A percentile compares a stretch with the other conserved stretches of the same genome.
Conservation (phyloP, 2,888 invertebrate genomes). For the Parnassius apollo region DNA sequence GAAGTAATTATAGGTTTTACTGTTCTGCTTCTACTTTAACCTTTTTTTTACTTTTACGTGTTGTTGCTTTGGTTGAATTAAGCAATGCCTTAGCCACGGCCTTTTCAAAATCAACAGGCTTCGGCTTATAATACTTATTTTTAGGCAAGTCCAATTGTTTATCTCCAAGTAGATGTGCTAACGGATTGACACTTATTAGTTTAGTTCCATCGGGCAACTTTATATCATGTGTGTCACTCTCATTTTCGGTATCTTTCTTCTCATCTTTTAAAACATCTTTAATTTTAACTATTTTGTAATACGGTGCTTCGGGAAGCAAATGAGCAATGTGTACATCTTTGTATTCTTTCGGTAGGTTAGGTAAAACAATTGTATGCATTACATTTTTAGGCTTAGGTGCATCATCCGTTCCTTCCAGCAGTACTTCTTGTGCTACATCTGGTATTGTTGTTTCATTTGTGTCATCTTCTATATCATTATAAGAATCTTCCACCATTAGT, state of each 20-base stretch:
- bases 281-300: constrained; percentile 63
- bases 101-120: constrained; percentile 44
- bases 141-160: constrained; percentile 41
- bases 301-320: constrained; percentile 58
- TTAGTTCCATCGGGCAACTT: constrained; percentile 57
- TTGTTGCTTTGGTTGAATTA: constrained; percentile 35
- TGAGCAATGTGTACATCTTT: constrained; percentile 57
- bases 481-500: constrained; percentile 26
- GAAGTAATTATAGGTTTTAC: not conserved
- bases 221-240: constrained; percentile 25
- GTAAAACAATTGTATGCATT: constrained; percentile 43
- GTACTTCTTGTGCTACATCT: constrained; percentile 63
- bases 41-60: constrained; percentile 23
- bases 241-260: constrained; percentile 1
- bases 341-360: constrained; percentile 46
- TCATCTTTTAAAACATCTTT: constrained; percentile 41
- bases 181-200: constrained; percentile 58
- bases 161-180: constrained; percentile 59
- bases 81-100: constrained; percentile 53
- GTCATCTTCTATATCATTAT: constrained; percentile 32
- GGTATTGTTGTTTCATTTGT: constrained; percentile 46
- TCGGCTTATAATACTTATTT: constrained; percentile 53
- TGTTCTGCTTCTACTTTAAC: constrained; percentile 24
- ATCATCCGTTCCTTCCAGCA: constrained; percentile 51
- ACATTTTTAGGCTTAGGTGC: constrained; percentile 23